Percentiles rank a stretch among this genome's conserved stretches.
Conservation (phyloP, 2,797 vertebrate species). For the Holocentrus rufus region DNA sequence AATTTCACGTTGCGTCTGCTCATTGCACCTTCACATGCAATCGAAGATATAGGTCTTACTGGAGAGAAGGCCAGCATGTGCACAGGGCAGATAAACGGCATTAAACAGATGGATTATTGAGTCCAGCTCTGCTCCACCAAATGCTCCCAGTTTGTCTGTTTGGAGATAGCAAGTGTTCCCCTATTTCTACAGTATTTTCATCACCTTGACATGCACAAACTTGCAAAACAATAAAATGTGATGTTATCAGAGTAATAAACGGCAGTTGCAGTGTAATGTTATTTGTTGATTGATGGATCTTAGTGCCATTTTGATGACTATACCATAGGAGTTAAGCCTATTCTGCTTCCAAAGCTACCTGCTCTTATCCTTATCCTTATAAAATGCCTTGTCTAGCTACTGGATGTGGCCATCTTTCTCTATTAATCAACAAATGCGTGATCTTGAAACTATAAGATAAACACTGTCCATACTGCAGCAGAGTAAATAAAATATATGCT, state of each 20-base stretch:
- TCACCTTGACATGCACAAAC: background rate
- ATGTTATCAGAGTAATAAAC: background rate
- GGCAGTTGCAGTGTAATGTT: background rate
- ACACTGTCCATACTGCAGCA: too few relatives aligned
- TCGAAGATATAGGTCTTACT: slow-evolving; percentile 25
- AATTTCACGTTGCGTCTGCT: slow-evolving; percentile 45
- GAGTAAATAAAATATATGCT: too few relatives aligned
- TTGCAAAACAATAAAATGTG: background rate
- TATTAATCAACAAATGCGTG: too few relatives aligned
- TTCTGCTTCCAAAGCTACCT: too few relatives aligned
- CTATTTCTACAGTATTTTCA: background rate
- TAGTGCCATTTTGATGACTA: too few relatives aligned
- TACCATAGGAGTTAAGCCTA: too few relatives aligned
- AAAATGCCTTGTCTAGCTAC: too few relatives aligned
- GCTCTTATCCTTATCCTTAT: too few relatives aligned
- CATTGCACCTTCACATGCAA: slow-evolving; percentile 27
- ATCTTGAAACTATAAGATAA: too few relatives aligned
- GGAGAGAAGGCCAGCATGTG: background rate
- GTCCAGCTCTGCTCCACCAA: background rate
- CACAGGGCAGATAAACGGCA: background rate
- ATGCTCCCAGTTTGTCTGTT: slow-evolving; percentile 20
- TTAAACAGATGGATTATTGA: slow-evolving; percentile 42
- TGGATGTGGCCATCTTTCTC: too few relatives aligned
- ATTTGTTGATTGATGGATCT: too few relatives aligned
- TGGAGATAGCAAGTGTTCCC: background rate